Conservation (phyloP, 2,113 vertebrate genomes). For the Camarhynchus parvulus region DNA sequence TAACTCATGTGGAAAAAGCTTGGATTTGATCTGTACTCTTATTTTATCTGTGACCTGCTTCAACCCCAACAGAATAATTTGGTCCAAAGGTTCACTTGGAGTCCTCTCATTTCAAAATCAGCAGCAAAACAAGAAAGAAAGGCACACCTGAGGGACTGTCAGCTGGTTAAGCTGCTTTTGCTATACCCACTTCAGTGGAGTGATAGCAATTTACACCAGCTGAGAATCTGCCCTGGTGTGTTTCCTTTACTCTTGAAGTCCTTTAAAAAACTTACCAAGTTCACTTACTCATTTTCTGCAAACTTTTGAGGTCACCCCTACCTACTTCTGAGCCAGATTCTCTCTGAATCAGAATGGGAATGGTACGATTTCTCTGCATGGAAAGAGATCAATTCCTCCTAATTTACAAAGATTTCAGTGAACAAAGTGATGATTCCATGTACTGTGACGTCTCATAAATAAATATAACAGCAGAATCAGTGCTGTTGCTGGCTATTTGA, state of each 20-base stretch:
- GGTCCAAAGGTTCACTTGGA: slow-evolving; percentile 4
- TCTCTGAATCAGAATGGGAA: background rate
- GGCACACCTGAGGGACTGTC: background rate
- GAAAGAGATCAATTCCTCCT: background rate
- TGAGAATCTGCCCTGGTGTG: background rate
- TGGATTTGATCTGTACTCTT: background rate
- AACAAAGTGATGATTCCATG: background rate
- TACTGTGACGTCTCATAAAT: background rate
- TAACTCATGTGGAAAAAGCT: slow-evolving; percentile 47
- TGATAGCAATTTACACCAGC: background rate
- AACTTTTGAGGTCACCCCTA: background rate
- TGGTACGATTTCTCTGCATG: background rate
- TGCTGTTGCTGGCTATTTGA: background rate
- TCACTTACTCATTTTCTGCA: background rate
- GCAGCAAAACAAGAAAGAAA: slow-evolving; percentile 14
- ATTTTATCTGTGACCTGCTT: slow-evolving; percentile 28
- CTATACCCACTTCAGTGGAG: background rate
- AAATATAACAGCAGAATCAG: background rate
- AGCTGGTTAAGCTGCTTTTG: background rate
- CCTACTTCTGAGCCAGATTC: background rate
- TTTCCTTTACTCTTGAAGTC: background rate
- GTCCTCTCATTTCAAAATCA: slow-evolving; percentile 22
- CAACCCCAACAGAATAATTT: slow-evolving; percentile 1
- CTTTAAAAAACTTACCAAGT: background rate
- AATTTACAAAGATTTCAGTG: background rate